Percentiles rank a stretch among this genome's conserved stretches.
Conservation (phyloP, 1,140 invertebrate genomes). For the Coenobita brevimanus region DNA sequence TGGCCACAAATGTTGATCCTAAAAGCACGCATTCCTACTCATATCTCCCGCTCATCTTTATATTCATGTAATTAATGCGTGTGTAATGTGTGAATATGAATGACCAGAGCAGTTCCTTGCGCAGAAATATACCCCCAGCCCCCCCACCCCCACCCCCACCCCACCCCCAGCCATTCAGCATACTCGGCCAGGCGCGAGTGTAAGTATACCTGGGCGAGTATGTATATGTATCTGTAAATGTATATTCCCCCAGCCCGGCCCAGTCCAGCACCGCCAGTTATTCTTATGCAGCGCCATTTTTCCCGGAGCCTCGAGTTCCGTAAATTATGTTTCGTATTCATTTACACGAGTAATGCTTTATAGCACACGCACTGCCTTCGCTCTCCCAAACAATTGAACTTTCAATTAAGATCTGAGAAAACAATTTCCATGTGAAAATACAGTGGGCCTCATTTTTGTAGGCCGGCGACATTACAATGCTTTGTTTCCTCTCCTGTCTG, state of each 20-base stretch:
- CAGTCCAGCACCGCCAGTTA: slow-evolving; percentile 26
- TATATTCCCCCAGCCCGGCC: background rate
- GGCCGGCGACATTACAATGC: slow-evolving; percentile 20
- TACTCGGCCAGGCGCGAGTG: too few species aligned
- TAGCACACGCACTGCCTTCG: slow-evolving; percentile 15
- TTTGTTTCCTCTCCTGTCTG: slow-evolving; percentile 24
- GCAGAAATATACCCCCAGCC: too few species aligned
- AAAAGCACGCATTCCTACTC: too few species aligned
- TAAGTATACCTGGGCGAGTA: too few species aligned
- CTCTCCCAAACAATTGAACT: slow-evolving; percentile 35
- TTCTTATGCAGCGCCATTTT: slow-evolving; percentile 29
- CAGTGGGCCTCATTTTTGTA: slow-evolving; percentile 3
- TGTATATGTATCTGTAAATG: background rate
- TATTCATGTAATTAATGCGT: too few species aligned
- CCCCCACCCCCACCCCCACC: too few species aligned
- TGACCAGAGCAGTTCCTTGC: too few species aligned
- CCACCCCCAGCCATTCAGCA: too few species aligned
- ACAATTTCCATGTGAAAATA: slow-evolving; percentile 32
- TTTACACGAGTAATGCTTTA: slow-evolving; percentile 27
- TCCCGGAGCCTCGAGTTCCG: slow-evolving; percentile 20
- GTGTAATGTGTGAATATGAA: too few species aligned
- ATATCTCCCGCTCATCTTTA: too few species aligned
- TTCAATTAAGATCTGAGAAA: slow-evolving; percentile 37
- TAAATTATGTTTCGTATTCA: slow-evolving; percentile 43
- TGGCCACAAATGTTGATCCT: too few species aligned